A percentile compares a stretch with the other conserved stretches of the same genome.
Evolutionary conservation across 2,797 vertebrate species (phyloP).

Genomic region (Halcyon badia): DNA sequence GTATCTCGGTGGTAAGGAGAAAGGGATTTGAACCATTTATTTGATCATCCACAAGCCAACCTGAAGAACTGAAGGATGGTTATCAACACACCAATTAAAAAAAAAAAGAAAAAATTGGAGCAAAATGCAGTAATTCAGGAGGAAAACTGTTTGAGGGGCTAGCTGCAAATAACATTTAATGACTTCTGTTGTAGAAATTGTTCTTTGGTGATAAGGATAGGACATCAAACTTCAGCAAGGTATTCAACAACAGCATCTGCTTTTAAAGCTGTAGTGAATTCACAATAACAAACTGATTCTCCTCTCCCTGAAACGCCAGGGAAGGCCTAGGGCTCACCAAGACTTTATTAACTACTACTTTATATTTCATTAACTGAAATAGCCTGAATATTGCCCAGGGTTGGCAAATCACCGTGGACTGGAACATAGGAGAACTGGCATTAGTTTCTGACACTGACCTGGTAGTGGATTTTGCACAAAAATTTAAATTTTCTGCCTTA

Average conservation of each 20-base stretch:
- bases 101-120: rapidly evolving
- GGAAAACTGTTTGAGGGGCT: not conserved
- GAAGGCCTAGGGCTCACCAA: not conserved
- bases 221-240: not conserved
- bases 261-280: not conserved
- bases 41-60: not conserved
- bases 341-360: not conserved
- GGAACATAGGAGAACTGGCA: not conserved
- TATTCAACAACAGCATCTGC: not conserved
- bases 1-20: not conserved
- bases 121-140: not conserved
- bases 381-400: not conserved
- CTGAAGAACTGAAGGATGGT: not conserved
- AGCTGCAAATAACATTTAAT: not conserved
- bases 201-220: not conserved
- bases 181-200: not conserved
- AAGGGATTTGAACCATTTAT: not conserved
- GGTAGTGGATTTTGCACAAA: constrained; percentile 15
- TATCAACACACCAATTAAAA: not conserved
- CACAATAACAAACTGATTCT: not conserved
- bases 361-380: not conserved
- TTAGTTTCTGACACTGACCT: not conserved
- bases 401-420: not conserved
- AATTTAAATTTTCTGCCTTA: not conserved
- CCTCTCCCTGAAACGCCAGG: not conserved